phyloP scores from a whole-genome alignment of 2,888 invertebrate species.

The Agrochola lychnidis region DNA sequence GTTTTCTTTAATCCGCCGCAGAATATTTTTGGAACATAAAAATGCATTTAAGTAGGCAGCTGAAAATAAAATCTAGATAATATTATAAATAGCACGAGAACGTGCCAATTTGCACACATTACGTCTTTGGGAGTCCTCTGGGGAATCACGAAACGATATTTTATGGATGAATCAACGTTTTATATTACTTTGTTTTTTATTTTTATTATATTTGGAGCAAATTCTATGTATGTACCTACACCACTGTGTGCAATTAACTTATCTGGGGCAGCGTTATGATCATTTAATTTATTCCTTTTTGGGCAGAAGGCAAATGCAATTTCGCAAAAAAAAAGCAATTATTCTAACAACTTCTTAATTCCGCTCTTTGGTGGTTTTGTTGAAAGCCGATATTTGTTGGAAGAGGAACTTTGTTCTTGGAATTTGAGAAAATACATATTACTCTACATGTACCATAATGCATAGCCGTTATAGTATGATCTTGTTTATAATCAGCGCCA shows the following conservation, averaged over 20 bases:
- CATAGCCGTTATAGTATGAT: neutral
- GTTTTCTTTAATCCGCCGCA: slow-evolving; percentile 54
- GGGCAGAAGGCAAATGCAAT: neutral
- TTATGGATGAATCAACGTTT: slow-evolving; percentile 46
- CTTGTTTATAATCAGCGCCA: slow-evolving; percentile 11
- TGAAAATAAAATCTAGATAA: slow-evolving; percentile 64
- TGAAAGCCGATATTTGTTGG: neutral
- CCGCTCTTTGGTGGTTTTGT: neutral
- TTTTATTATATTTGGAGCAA: slow-evolving; percentile 8
- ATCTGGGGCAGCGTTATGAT: neutral
- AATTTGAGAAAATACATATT: neutral
- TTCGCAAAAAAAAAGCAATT: neutral
- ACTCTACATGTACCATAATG: neutral
- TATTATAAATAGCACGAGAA: slow-evolving; percentile 45
- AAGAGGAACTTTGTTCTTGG: neutral
- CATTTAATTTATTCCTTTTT: neutral
- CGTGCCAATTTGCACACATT: slow-evolving; percentile 72
- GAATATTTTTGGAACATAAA: slow-evolving; percentile 50
- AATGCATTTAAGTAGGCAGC: slow-evolving; percentile 57
- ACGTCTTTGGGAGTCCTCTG: slow-evolving; percentile 54
- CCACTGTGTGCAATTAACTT: neutral
- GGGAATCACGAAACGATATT: slow-evolving; percentile 39
- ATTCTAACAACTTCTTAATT: neutral
- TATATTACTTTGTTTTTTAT: slow-evolving; percentile 22
- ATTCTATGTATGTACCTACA: neutral